These are phyloP conservation scores for Lepilemur septentrionalis DNA, from an alignment of 2,797 vertebrate genomes.

Conservation along the genomic window DNA sequence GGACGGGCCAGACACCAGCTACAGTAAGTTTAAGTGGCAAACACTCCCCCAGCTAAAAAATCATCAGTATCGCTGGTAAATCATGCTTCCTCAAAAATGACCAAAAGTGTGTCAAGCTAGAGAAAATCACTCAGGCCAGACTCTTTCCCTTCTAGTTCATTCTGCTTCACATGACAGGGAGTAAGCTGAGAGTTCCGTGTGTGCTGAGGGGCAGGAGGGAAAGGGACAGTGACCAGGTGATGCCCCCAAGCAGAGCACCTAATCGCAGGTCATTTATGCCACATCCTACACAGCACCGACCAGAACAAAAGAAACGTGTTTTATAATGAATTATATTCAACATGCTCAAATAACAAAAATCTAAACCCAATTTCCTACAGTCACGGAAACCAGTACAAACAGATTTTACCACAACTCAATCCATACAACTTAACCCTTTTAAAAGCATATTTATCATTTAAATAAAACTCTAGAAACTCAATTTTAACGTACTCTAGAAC, in stretches of 20 bases:
- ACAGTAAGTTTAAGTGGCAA: accelerated
- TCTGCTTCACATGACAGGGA: not conserved
- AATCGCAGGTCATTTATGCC: accelerated
- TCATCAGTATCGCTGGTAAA: not conserved
- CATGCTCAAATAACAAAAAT: not conserved
- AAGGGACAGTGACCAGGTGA: not conserved
- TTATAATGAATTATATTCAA: not conserved
- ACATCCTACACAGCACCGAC: accelerated
- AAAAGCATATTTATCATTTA: not conserved
- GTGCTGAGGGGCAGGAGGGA: too few relatives aligned
- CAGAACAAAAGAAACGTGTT: not conserved
- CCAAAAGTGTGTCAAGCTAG: too few relatives aligned
- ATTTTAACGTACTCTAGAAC: not conserved
- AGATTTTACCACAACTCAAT: not conserved
- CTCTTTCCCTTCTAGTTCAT: not conserved
- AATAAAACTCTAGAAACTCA: not conserved
- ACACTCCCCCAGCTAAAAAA: not conserved
- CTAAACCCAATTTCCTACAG: not conserved
- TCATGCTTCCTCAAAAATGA: not conserved
- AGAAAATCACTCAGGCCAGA: not conserved
- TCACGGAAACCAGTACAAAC: not conserved
- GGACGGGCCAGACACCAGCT: too few relatives aligned
- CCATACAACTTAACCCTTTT: not conserved
- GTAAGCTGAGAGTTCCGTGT: not conserved
- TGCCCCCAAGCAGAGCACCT: too few relatives aligned